phyloP scores from a whole-genome alignment of 2,113 vertebrate species.

The Sitta europaea region DNA sequence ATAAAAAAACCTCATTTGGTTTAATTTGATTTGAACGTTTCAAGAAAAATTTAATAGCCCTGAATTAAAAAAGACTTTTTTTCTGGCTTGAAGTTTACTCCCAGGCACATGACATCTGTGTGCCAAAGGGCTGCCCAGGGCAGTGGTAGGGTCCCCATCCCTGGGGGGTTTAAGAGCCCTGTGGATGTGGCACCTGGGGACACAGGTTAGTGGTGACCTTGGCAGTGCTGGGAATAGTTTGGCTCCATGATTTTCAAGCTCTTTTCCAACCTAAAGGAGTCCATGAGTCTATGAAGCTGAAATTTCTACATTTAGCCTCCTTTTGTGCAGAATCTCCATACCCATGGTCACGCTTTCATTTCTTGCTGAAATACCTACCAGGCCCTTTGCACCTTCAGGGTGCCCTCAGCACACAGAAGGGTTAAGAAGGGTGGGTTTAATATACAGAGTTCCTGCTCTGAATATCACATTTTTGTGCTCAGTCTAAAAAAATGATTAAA shows the following conservation, averaged over 20 bases:
- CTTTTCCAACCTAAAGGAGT: neutral
- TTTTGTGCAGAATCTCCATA: neutral
- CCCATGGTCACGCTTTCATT: accelerated
- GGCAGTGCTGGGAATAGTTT: neutral
- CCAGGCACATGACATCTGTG: neutral
- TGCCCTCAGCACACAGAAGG: neutral
- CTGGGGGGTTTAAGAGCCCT: neutral
- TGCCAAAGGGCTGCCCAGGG: neutral
- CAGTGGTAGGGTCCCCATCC: neutral
- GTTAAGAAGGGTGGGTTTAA: neutral
- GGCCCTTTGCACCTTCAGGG: neutral
- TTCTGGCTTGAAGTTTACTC: neutral
- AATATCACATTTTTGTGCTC: neutral
- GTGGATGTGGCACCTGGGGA: neutral
- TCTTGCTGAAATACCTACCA: neutral
- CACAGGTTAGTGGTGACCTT: neutral
- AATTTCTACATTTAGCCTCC: neutral
- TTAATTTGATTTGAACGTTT: neutral
- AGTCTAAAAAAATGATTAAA: neutral
- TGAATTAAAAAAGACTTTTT: neutral
- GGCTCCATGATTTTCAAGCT: neutral
- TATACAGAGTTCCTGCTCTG: neutral
- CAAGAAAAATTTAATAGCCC: neutral
- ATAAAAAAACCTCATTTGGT: neutral
- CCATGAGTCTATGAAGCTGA: neutral